A percentile compares a stretch with the other conserved stretches of the same genome.
These are phyloP conservation scores for Scolopax bukidnonensis DNA, from an alignment of 2,797 vertebrate genomes.

Conservation along the genomic window DNA sequence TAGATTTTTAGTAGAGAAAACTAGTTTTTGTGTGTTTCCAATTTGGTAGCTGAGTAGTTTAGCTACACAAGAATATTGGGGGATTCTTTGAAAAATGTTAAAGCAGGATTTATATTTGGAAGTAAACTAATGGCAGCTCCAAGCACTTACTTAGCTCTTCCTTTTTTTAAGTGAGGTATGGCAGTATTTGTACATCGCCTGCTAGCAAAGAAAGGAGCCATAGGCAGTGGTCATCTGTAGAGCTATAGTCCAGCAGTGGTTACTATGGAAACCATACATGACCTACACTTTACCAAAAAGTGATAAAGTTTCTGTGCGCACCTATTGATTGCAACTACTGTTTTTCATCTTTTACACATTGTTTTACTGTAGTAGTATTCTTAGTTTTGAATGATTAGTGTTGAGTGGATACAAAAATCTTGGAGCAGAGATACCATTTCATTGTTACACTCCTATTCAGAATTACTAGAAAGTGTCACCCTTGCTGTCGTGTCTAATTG, in stretches of 20 bases:
- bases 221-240: slow-evolving; percentile 36
- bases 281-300: slow-evolving; percentile 47
- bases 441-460: background rate
- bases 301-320: background rate
- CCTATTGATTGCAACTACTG: background rate
- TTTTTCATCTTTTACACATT: background rate
- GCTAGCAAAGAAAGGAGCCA: background rate
- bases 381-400: background rate
- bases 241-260: slow-evolving; percentile 33
- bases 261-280: slow-evolving; percentile 41
- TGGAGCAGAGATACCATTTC: background rate
- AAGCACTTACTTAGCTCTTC: background rate
- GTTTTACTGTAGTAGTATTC: background rate
- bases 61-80: background rate
- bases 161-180: background rate
- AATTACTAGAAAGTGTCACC: background rate
- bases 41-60: background rate
- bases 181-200: background rate
- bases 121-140: background rate
- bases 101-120: background rate
- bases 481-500: background rate
- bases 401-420: background rate
- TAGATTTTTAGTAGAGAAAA: background rate
- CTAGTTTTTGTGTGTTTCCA: background rate
- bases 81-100: background rate